Base-by-base conservation (phyloP, 2,888 invertebrate genomes). In the Eupeodes luniger region DNA sequence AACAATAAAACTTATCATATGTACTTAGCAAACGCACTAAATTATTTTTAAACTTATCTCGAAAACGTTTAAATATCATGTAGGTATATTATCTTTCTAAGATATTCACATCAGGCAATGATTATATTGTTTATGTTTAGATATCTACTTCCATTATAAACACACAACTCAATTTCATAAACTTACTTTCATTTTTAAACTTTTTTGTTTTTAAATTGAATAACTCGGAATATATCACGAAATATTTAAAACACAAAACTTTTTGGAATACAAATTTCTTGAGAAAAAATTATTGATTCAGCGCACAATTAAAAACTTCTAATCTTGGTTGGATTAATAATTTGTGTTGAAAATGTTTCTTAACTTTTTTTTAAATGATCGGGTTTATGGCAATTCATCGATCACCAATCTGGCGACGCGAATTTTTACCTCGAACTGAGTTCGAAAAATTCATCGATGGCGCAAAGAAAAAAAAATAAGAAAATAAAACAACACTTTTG, bases 371-470 rank as follows among this genome's bases (percentile, higher is more conserved):
- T 78, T 62, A 6, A 64, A 51, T 69, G 27, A 69, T 83, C 79
- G 83, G 75, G 70, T 83, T 86, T 83, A 86, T 76, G 83, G 75
- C 83, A 83, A 83, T 79, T 53, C 86, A 86, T 86, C 86, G 83
- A 86, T 86, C 86, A 82, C 79, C 86, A 86, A 82, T 85, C 86
- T 86, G 75, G 79, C 83, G 83, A 75, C 62, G 83, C 76, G 82
- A 87, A 87, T 76, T 86, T 79, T 79, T 75, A 69, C 83, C 75
- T 83, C 83, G 49, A 79, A 87, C 83, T 83, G 83, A 83, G 75
- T 78, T 79, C 51, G 57, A 79, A 83, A 82, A 69, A 55, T 74
- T 82, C 16, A 74, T 78, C 62, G 55, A 82, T 62, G 69, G 67
- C 47, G 75, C 70, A 75, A 83, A 78, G 81, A 49, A 81, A 59